Evolutionary conservation across 2,888 invertebrate species (phyloP).

Genomic region (Malacosoma neustria): DNA sequence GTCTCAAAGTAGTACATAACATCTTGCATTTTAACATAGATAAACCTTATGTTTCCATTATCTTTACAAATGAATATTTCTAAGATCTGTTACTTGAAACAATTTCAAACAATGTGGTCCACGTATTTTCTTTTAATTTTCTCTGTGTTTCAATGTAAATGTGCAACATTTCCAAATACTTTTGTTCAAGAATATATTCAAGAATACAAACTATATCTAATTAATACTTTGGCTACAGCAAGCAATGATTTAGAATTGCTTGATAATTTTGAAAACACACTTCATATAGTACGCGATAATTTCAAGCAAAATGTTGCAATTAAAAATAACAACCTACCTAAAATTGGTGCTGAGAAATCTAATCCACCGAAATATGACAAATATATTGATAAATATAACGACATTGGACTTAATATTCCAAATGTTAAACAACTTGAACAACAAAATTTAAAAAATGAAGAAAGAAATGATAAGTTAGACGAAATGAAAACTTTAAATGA

Average conservation of each 20-base stretch:
- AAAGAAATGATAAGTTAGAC: constrained; percentile 3
- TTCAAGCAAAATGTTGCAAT: constrained; percentile 8
- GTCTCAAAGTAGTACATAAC: too few species aligned
- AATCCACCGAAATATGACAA: background rate
- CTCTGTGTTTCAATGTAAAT: background rate
- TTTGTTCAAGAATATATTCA: constrained; percentile 15
- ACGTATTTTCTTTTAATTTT: background rate
- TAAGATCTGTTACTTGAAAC: too few species aligned
- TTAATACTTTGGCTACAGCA: constrained; percentile 22
- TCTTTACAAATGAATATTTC: too few species aligned
- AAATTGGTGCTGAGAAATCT: background rate
- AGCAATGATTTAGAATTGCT: constrained; percentile 25
- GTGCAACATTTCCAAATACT: constrained; percentile 5
- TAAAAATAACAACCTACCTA: background rate
- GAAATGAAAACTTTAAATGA: constrained; percentile 1
- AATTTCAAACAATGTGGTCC: background rate
- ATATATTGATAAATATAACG: background rate
- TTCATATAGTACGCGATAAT: background rate
- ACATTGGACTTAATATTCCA: background rate
- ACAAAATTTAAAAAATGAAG: too few species aligned
- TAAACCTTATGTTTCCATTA: too few species aligned
- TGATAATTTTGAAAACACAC: constrained; percentile 11
- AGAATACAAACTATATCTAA: constrained; percentile 18
- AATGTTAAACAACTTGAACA: background rate
- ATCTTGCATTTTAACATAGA: too few species aligned